Conservation (phyloP, 2,888 invertebrate genomes). For the Nephrotoma flavescens region DNA sequence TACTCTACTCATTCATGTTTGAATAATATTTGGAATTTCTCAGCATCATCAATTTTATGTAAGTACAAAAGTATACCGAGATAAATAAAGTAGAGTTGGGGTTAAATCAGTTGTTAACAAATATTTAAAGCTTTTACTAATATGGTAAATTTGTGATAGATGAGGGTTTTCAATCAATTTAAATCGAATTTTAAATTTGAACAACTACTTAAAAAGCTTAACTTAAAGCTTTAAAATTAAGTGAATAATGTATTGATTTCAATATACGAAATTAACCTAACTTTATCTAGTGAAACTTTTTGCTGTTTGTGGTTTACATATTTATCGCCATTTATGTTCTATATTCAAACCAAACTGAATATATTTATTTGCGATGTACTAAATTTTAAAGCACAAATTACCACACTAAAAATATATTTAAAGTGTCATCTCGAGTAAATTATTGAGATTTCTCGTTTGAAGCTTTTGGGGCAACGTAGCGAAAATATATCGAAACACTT, state of each 20-base stretch:
- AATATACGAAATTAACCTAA: too few relatives aligned
- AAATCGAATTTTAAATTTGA: too few relatives aligned
- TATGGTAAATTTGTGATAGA: background rate
- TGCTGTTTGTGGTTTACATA: too few relatives aligned
- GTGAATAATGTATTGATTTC: too few relatives aligned
- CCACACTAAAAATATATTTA: background rate
- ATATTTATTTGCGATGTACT: background rate
- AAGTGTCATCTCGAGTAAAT: background rate
- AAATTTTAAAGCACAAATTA: background rate
- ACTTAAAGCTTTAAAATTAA: too few relatives aligned
- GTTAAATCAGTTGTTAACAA: background rate
- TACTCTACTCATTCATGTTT: background rate
- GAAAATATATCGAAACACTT: background rate
- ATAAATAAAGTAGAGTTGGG: background rate
- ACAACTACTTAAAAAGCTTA: too few relatives aligned
- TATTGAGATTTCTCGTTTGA: background rate
- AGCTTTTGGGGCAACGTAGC: background rate
- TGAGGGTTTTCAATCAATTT: too few relatives aligned
- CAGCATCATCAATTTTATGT: background rate
- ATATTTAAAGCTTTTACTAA: background rate
- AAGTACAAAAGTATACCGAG: background rate
- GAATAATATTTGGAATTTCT: background rate
- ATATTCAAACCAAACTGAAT: too few relatives aligned
- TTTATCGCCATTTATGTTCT: too few relatives aligned
- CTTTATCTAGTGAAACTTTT: too few relatives aligned